Base-by-base conservation (phyloP, 2,797 vertebrate species). In the Urosaurus nigricauda region DNA sequence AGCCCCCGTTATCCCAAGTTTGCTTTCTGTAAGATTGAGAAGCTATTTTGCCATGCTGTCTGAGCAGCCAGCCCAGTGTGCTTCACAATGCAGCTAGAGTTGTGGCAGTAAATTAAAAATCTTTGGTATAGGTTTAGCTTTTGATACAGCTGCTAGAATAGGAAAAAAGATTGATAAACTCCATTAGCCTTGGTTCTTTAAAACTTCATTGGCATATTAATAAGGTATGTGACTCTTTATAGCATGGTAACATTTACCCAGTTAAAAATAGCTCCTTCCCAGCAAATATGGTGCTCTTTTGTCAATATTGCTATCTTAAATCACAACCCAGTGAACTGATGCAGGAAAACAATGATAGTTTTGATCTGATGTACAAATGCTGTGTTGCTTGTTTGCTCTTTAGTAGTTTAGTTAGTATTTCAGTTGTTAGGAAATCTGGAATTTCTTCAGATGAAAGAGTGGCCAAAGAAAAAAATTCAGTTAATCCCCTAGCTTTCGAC, bases 281-380 rank as follows among this genome's bases (percentile, higher is more conserved):
- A n/a, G 29, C 56, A 87, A 90, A 89, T 83, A 53, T 83, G 11
- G 0, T 77, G 1, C 60, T 87, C 21, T 7, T 90, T 35, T 88
- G 74, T 70, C 0, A 79, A 3, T 14, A 29, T 56, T 90, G 84
- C 29, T 37, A 75, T 47, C 4, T 86, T 29, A 32, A 87, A 35
- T 65, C 86, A 3, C 74, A 2, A n/a, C 26, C 82, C 16, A 4
- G 32, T 92, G 79, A 88, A 89, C 8, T 80, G 86, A 73, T 6
- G 86, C 65, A 80, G 51, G 40, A 29, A 73, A 73, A 80, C 40
- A 3, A 80, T 71, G 73, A 56, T 19, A 56, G 35, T 47, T 79
- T 88, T 84, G 17, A 58, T 79, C n/a, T 53, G 17, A 53, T 84
- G 79, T 58, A 58, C 17, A 32, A 79, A 29, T 35, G 26, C 7